phyloP scores from a whole-genome alignment of 2,797 vertebrate genomes.

The Alcedo atthis region DNA sequence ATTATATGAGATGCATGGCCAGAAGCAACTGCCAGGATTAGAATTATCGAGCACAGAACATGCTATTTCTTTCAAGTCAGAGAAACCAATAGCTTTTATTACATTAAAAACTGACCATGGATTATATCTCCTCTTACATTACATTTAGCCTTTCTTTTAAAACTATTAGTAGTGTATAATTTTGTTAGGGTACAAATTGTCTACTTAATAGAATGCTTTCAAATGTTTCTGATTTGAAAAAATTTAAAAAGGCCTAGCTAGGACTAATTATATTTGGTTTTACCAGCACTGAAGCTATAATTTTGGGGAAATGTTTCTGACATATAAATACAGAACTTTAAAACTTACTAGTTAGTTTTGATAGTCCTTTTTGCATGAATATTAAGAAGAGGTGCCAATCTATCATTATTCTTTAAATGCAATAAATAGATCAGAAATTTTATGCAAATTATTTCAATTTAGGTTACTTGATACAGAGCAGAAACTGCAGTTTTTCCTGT shows the following conservation, averaged over 20 bases:
- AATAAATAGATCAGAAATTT: not conserved
- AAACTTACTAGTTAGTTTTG: not conserved
- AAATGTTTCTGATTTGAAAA: not conserved
- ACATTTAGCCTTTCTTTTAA: constrained; percentile 20
- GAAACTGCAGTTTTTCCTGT: not conserved
- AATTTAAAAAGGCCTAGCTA: not conserved
- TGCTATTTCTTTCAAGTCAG: constrained; percentile 57
- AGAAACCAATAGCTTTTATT: constrained; percentile 51
- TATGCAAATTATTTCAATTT: not conserved
- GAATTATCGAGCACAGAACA: constrained; percentile 43
- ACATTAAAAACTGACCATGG: constrained; percentile 26
- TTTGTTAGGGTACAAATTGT: not conserved
- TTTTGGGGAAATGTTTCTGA: not conserved
- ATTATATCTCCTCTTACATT: constrained; percentile 9
- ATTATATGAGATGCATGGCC: constrained; percentile 56
- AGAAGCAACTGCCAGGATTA: constrained; percentile 67
- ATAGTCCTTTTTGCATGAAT: not conserved
- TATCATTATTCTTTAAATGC: not conserved
- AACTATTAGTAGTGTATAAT: constrained; percentile 10
- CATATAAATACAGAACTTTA: not conserved
- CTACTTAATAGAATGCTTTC: not conserved
- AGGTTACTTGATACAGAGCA: not conserved
- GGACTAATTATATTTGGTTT: not conserved
- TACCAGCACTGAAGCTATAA: not conserved
- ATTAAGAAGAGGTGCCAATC: not conserved